Evolutionary conservation across 2,113 vertebrate species (phyloP), one percentile per base, ranked within the genome.

Genomic region (Rhegmatorhina hoffmannsi): DNA sequence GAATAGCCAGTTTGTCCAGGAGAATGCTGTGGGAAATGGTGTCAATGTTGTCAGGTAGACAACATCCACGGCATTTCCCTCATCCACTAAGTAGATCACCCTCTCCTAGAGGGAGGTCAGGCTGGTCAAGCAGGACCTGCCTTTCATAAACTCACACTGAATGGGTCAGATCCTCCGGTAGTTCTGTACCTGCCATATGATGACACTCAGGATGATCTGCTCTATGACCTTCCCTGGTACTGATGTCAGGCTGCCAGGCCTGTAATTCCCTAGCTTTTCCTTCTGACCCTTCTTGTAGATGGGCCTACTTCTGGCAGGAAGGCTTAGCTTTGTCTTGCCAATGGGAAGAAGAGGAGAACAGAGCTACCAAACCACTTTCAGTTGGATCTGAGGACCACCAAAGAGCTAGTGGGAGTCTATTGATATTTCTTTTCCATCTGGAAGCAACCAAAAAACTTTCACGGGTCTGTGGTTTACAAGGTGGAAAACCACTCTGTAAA

Each of bases 91-190:
- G 47, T 26, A 67, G 34, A 34, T 40, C 16, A 43, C 26, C 15
- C 23, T 80, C 17, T 29, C 46, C 6, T 14, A 6, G 15, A 13
- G 40, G 8, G 10, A 74, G 60, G 20, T 47, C 55, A 47, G n/a
- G 23, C 15, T 62, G 18, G 31, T 62, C 34, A 91, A 68, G 18
- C 40, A 68, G 40, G 74, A 40, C 12, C 47, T 68, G 25, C 21
- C 31, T 80, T 62, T 68, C 31, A 19, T 25, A 43, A 74, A 43
- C 2, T 0, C 0, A 0, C 24, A 13, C 25, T 49, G 62, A 8
- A 31, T 62, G 40, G 34, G 40, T 21, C 62, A 25, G 33, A 36
- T 56, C 16, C 43, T 18, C 21, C 55, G 18, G 17, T 8, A 60
- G 29, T 80, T 40, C 60, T 80, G 26, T 28, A 34, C 9, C 11